A percentile compares a stretch with the other conserved stretches of the same genome.
Evolutionary conservation across 2,888 invertebrate species (phyloP).

Genomic region (Drosophila meridiana): DNA sequence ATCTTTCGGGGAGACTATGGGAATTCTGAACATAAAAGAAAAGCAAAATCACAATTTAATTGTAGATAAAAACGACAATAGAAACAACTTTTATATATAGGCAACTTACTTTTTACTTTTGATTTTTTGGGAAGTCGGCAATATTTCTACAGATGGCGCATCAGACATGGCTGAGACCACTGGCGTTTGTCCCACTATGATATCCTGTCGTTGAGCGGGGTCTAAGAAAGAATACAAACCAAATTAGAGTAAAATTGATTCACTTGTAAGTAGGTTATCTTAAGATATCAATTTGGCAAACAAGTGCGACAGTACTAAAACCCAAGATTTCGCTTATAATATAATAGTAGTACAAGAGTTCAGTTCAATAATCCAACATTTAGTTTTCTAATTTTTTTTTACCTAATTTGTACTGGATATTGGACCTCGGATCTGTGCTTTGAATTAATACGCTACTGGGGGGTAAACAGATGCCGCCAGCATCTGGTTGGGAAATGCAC

Average conservation of each 20-base stretch:
- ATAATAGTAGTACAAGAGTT: too few species aligned
- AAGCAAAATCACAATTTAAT: background rate
- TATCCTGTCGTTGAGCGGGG: slow-evolving; percentile 57
- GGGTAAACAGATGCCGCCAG: slow-evolving; percentile 24
- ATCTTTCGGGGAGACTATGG: slow-evolving; percentile 75
- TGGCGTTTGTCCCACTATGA: slow-evolving; percentile 85
- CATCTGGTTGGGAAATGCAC: slow-evolving; percentile 54
- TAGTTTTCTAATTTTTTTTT: background rate
- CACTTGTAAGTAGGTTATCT: too few species aligned
- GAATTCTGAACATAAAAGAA: slow-evolving; percentile 64
- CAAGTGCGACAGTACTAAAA: too few species aligned
- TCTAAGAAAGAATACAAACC: slow-evolving; percentile 28
- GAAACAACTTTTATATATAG: too few species aligned
- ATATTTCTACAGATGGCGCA: slow-evolving; percentile 86
- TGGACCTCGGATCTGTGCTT: slow-evolving; percentile 41
- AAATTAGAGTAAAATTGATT: background rate
- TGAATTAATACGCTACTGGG: slow-evolving; percentile 30
- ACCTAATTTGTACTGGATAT: slow-evolving; percentile 63
- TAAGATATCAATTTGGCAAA: too few species aligned
- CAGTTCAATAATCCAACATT: too few species aligned
- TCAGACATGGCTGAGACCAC: slow-evolving; percentile 90
- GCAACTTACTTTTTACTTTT: slow-evolving; percentile 82
- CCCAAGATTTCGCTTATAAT: too few species aligned
- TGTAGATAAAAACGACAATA: background rate
- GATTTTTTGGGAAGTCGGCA: slow-evolving; percentile 85